Conservation (phyloP, 2,888 invertebrate genomes). For the Nezara viridula region DNA sequence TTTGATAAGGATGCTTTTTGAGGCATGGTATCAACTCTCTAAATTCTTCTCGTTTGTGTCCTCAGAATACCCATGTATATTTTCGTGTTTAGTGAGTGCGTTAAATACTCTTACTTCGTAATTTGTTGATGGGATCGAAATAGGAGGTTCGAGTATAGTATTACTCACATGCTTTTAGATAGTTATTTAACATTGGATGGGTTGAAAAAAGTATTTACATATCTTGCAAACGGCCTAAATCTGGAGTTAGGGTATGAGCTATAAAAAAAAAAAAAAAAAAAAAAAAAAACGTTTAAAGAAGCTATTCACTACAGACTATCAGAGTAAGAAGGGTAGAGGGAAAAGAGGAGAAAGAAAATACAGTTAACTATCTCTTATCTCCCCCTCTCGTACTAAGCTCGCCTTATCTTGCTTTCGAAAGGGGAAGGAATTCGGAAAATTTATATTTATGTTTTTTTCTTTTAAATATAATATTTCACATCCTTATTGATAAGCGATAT, state of each 20-base stretch:
- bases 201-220: background rate
- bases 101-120: no score
- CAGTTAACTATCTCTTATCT: slow-evolving; percentile 11
- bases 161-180: background rate
- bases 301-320: background rate
- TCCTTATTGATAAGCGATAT: background rate
- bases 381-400: background rate
- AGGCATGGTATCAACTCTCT: no score
- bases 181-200: background rate
- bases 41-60: no score
- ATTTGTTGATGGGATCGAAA: background rate
- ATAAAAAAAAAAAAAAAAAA: background rate
- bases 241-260: background rate
- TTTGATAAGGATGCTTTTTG: no score
- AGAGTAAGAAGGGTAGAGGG: background rate
- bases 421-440: background rate
- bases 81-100: no score
- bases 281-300: background rate
- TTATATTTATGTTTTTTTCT: background rate
- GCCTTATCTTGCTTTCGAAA: background rate
- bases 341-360: background rate
- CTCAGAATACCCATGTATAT: no score
- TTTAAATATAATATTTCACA: background rate
- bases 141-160: background rate
- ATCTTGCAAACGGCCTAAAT: background rate